Conservation (phyloP, 2,797 vertebrate species). For the Botia kubotai region DNA sequence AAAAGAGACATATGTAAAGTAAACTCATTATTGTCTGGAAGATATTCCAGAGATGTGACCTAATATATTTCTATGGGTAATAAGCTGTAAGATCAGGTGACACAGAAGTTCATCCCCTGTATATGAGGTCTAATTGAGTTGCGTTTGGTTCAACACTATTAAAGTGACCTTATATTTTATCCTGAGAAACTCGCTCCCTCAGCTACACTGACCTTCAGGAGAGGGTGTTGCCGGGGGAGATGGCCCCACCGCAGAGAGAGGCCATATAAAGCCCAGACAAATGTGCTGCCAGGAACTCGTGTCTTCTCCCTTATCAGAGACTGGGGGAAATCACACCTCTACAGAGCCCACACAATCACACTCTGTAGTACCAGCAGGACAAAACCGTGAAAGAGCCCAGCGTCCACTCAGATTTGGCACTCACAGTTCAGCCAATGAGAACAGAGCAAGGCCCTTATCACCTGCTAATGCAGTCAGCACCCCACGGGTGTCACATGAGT, state of each 20-base stretch:
- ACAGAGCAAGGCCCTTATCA: slow-evolving; percentile 24
- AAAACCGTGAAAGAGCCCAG: slow-evolving; percentile 44
- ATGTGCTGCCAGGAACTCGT: slow-evolving; percentile 64
- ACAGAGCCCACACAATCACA: slow-evolving; percentile 44
- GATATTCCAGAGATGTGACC: neutral
- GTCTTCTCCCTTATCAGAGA: slow-evolving; percentile 61
- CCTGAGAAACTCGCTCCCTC: slow-evolving; percentile 66
- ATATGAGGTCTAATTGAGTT: neutral
- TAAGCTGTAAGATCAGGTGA: neutral
- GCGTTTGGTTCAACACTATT: slow-evolving; percentile 70
- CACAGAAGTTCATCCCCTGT: neutral
- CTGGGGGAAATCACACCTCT: neutral
- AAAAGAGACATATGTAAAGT: no score
- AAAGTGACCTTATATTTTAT: slow-evolving; percentile 70
- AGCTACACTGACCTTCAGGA: slow-evolving; percentile 70
- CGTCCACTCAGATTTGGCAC: slow-evolving; percentile 28
- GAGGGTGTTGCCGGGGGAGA: slow-evolving; percentile 75
- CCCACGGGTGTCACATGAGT: slow-evolving; percentile 48
- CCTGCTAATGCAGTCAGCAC: slow-evolving; percentile 41
- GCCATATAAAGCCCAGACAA: slow-evolving; percentile 68
- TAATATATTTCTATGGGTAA: neutral
- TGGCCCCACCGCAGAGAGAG: slow-evolving; percentile 42
- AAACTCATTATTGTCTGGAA: no score
- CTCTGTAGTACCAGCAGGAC: slow-evolving; percentile 50
- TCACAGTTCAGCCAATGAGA: slow-evolving; percentile 24